phyloP scores from a whole-genome alignment of 2,888 invertebrate genomes.

The Beris chalybata region DNA sequence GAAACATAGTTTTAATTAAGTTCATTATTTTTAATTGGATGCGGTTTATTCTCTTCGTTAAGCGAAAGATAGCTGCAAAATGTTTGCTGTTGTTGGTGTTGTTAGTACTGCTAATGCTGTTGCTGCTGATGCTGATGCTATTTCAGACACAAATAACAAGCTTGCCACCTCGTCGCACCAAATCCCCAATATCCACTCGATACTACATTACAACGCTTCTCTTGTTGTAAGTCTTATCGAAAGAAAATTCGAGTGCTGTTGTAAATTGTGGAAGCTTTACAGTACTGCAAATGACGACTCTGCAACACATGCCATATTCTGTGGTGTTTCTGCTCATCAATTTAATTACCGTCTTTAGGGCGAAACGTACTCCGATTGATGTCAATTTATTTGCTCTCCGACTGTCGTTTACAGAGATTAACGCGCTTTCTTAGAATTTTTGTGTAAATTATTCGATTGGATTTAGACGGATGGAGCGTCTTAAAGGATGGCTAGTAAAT shows the following conservation, averaged over 20 bases:
- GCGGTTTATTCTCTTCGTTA: conserved; percentile 46
- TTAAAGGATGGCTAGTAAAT: no score
- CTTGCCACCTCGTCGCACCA: neutral
- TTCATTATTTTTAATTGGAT: conserved; percentile 47
- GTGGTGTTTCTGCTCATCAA: neutral
- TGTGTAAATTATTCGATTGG: no score
- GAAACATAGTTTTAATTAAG: conserved; percentile 47
- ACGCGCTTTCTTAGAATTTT: neutral
- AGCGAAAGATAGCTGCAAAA: conserved; percentile 38
- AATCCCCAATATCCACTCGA: neutral
- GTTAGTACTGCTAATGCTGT: neutral
- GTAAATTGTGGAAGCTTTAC: no score
- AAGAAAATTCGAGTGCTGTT: no score
- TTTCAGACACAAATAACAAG: no score
- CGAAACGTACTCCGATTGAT: neutral
- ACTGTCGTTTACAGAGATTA: neutral
- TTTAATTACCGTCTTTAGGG: conserved; percentile 1
- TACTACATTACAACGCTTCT: no score
- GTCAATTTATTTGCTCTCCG: conserved; percentile 2
- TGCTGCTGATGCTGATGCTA: conserved; percentile 8
- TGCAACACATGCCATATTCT: no score
- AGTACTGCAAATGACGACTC: no score
- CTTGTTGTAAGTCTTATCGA: no score
- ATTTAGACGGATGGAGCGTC: no score
- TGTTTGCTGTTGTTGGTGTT: conserved; percentile 23